Evolutionary conservation across 2,888 invertebrate species (phyloP).

Genomic region (Mesochorus sp.): DNA sequence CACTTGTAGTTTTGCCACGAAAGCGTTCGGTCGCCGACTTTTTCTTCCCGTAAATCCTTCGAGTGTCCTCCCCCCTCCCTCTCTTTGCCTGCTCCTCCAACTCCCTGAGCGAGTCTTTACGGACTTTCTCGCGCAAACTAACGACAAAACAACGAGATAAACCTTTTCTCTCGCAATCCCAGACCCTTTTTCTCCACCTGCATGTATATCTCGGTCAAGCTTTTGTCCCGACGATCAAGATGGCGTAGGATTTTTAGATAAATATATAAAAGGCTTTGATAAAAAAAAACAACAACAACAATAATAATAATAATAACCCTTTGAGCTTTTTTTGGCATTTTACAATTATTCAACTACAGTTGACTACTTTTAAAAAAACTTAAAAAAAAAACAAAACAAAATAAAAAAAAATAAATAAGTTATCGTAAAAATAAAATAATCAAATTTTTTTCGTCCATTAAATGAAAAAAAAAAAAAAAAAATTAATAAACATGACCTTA

Average conservation of each 20-base stretch:
- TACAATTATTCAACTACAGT: too few species aligned
- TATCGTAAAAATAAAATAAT: neutral
- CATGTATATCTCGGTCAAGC: conserved; percentile 2
- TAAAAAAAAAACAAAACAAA: too few species aligned
- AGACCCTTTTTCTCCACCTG: too few species aligned
- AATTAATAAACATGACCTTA: too few species aligned
- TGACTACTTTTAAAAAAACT: too few species aligned
- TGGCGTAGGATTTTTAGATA: too few species aligned
- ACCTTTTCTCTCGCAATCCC: conserved; percentile 23
- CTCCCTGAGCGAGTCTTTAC: conserved; percentile 7
- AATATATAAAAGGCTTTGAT: too few species aligned
- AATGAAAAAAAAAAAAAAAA: too few species aligned
- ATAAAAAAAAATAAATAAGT: too few species aligned
- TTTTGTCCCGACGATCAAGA: neutral
- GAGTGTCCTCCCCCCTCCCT: conserved; percentile 72
- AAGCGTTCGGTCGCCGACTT: conserved; percentile 69
- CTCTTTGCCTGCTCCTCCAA: neutral
- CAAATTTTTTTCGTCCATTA: neutral
- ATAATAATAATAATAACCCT: too few species aligned
- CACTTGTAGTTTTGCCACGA: conserved; percentile 53
- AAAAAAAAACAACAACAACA: too few species aligned
- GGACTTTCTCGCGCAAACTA: conserved; percentile 15
- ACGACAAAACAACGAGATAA: conserved; percentile 26
- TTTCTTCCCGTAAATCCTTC: conserved; percentile 80
- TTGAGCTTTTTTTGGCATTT: conserved; percentile 39